Evolutionary conservation across 1,140 invertebrate species (phyloP), one percentile per base, ranked within the genome.

Genomic region (Drosophila triauraria): DNA sequence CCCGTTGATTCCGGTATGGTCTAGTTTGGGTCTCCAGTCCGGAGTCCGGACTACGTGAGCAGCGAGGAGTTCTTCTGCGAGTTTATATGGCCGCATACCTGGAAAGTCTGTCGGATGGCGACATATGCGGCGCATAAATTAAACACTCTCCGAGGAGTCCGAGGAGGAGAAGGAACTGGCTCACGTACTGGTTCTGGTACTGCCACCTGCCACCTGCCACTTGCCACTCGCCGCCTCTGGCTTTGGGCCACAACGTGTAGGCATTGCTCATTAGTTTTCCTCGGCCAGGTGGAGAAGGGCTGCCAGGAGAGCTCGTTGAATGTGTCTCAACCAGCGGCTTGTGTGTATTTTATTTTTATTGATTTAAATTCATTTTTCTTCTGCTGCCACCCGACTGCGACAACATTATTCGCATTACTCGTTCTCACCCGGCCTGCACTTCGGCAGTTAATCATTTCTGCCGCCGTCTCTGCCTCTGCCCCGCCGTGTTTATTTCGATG

Each of bases 41-140:
- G n/a, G n/a, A 57, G 50, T 27, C 27, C 57, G 38, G 51, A 48
- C 63, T 87, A 86, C 84, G 83, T 86, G n/a, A n/a, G n/a, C n/a
- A n/a, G 67, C 51, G 30, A 48, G 43, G 25, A 30, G 69, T 13
- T 44, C 43, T 35, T 38, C 30, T 17, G 51, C 35, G 57, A 32
- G 32, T 65, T 62, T 27, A 47, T 60, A 56, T 46, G 42, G 48
- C 27, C n/a, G 43, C 25, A 35, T 59, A 78, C 75, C 74, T 69
- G 75, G 40, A 61, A 74, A 62, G 47, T 75, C 75, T 63, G 60
- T 77, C 71, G 61, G 50, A 46, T 61, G 77, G 70, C 83, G 82
- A 90, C 85, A 88, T 88, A 88, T 88, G 85, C 64, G 85, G 56
- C 53, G 85, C 85, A 88, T 88, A 88, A 88, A 88, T 88, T 88